phyloP scores from a whole-genome alignment of 2,888 invertebrate genomes.

The Tineola bisselliella region DNA sequence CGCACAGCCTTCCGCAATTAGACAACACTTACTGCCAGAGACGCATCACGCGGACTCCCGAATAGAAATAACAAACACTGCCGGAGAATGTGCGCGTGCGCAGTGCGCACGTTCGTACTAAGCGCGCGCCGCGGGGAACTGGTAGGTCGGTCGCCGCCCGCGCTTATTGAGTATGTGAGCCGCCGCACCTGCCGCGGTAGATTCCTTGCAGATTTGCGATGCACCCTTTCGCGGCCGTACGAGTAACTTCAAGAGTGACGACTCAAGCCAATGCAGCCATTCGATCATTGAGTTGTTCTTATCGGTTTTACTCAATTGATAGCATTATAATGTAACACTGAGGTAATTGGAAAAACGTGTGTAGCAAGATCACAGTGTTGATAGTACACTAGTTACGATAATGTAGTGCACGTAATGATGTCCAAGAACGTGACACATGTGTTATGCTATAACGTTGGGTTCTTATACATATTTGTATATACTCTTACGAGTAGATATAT shows the following conservation, averaged over 20 bases:
- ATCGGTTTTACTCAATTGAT: not conserved
- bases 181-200: constrained; percentile 1
- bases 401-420: not conserved
- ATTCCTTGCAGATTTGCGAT: not conserved
- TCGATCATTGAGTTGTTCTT: not conserved
- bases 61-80: not conserved
- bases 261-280: not conserved
- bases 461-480: no score
- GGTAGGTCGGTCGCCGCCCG: not conserved
- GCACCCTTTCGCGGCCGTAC: not conserved
- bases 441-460: no score
- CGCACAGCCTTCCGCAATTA: constrained; percentile 11
- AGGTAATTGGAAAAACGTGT: not conserved
- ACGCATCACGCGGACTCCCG: not conserved
- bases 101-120: not conserved
- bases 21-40: constrained; percentile 6
- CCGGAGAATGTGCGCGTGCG: not conserved
- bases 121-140: constrained; percentile 5
- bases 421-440: not conserved
- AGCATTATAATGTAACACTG: not conserved
- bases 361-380: not conserved
- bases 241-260: not conserved
- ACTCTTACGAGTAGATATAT: not conserved
- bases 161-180: not conserved
- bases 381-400: not conserved